Base-by-base conservation (phyloP, 2,888 invertebrate genomes). In the Dioctria rufipes region DNA sequence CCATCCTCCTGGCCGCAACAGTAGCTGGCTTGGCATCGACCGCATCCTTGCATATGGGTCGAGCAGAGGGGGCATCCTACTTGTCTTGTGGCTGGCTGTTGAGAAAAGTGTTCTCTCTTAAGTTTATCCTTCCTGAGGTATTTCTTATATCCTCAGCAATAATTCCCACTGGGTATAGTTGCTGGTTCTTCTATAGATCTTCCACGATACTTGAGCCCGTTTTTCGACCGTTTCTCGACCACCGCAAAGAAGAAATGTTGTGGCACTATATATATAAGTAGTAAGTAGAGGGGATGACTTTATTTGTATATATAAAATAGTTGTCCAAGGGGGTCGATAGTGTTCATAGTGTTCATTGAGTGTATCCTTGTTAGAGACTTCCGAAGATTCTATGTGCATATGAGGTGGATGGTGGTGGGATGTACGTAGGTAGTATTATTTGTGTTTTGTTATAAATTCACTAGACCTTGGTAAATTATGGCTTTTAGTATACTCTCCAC, bases 121-220 rank as follows among this genome's bases (percentile, higher is more conserved):
- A 80, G 80, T 80, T 82, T 82, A 82, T 82, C 82, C 80, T 82
- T 82, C 80, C 82, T 82, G 82, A 82, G 82, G 82, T 82, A 82
- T 82, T 82, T 82, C 80, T 82, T 82, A 82, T 82, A 82, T 80
- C 82, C 79, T 25, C 46, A 42, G 79, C 79, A 79, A 79, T 79
- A 79, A 79, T 79, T 79, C 67, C 69, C 69, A 63, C 78, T 80
- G 80, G 67, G 25, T 25, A 25, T 66, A 73, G 75, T 79, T 79
- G 63, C 80, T 66, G 81, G 75, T 67, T 80, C 81, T 81, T 81
- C 81, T 81, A 81, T 81, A 81, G 81, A 81, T 81, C 81, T 81
- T 81, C 81, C 81, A 81, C 81, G 81, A 81, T 81, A 81, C 81
- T 81, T 81, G 75, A 81, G 77, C 80, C 80, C 67, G 67, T 81